Evolutionary conservation across 2,113 vertebrate species (phyloP).

Genomic region (Oryzias melastigma): DNA sequence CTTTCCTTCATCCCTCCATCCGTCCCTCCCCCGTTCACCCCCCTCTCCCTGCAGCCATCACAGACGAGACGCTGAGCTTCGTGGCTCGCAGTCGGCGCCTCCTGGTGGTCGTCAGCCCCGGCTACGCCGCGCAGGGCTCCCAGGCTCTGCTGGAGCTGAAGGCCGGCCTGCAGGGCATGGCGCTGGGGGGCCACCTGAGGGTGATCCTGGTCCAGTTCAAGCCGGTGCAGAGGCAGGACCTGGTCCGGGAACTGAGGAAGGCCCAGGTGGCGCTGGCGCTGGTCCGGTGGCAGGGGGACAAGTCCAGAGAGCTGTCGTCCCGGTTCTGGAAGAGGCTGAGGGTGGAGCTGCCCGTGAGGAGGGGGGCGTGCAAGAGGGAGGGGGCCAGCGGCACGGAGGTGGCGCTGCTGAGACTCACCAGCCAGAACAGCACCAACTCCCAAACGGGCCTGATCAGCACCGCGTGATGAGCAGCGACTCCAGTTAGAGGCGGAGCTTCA

Average conservation of each 20-base stretch:
- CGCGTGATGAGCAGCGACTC: constrained; percentile 11
- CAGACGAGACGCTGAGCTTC: constrained; percentile 94
- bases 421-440: constrained; percentile 57
- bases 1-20: rapidly evolving
- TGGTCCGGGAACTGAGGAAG: constrained; percentile 87
- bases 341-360: constrained; percentile 87
- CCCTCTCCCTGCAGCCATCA: constrained; percentile 83
- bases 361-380: not conserved
- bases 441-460: constrained; percentile 50
- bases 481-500: too few relatives aligned
- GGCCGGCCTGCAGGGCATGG: constrained; percentile 91
- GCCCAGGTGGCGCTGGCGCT: constrained; percentile 84
- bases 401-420: constrained; percentile 43
- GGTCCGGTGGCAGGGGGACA: constrained; percentile 93
- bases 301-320: constrained; percentile 84
- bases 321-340: constrained; percentile 93
- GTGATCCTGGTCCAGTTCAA: constrained; percentile 94
- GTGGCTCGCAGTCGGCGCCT: constrained; percentile 91
- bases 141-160: constrained; percentile 96
- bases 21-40: constrained; percentile 1
- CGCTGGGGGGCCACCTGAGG: constrained; percentile 83
- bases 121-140: constrained; percentile 87
- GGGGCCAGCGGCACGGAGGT: constrained; percentile 7
- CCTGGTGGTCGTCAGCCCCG: constrained; percentile 91
- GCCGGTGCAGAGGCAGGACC: constrained; percentile 77